Evolutionary conservation across 2,113 vertebrate species (phyloP), one percentile per base, ranked within the genome.

Genomic region (Tupaia tana): DNA sequence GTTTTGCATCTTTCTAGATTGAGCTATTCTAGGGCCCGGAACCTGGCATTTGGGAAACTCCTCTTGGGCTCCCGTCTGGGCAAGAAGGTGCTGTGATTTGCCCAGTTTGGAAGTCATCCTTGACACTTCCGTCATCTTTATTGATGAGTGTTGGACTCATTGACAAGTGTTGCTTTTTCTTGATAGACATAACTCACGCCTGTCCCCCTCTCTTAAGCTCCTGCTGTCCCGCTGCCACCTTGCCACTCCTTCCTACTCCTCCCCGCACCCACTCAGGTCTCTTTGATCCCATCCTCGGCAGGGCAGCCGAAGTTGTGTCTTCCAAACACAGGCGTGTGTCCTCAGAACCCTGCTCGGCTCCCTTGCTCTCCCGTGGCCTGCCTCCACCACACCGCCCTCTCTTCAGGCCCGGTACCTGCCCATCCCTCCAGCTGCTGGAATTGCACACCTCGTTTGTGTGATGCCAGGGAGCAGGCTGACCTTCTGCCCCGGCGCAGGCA

Each of bases 401-500:
- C 75, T 31, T 43, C 2, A 4, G n/a, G n/a, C 61, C 31, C 69
- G n/a, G 34, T 16, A 56, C 69, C 27, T 52, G 13, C 78, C n/a
- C 2, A 0, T 66, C 58, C 84, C 56, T 75, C 43, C 31, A 16
- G 27, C 19, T 9, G 74, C 79, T 9, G 58, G 54, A 43, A 61
- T 77, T 15, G 13, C 63, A 78, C 54, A 20, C 80, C 59, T 27
- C 59, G 14, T 91, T 22, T 74, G 43, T 58, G 59, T 20, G 71
- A 54, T 29, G 27, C 6, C 61, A 56, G 66, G 56, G 58, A 61
- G 27, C 20, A 14, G 43, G 69, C 74, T 58, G 59, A 25, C 9
- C 22, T 34, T 6, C 18, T 1, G 0, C 11, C 15, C 29, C 25
- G 13, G 10, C 25, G 6, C 9, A 13, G 63, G n/a, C 1, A 1